Evolutionary conservation across 2,888 invertebrate genomes (phyloP).

Genomic region (Zele albiditarsus): DNA sequence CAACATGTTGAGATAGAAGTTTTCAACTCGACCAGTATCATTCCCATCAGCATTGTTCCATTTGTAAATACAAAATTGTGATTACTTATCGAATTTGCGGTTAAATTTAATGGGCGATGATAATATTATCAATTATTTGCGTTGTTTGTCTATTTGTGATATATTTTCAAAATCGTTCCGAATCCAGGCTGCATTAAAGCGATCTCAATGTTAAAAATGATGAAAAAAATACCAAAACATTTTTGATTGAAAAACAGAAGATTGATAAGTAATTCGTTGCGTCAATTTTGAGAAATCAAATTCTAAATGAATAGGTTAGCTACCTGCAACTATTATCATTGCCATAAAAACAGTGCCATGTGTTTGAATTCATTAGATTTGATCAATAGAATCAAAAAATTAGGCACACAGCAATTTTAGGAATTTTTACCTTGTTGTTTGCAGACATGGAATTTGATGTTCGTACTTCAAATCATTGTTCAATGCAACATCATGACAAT

Average conservation of each 20-base stretch:
- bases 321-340: not conserved
- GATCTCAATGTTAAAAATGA: not conserved
- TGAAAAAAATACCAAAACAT: not conserved
- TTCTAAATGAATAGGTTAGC: no score
- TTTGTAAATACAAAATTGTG: not conserved
- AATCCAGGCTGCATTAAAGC: conserved; percentile 46
- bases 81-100: not conserved
- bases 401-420: conserved; percentile 16
- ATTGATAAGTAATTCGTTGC: not conserved
- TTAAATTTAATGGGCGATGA: not conserved
- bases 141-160: not conserved
- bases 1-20: not conserved
- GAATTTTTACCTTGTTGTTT: conserved; percentile 45
- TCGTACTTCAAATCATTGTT: conserved; percentile 36
- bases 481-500: conserved; percentile 32
- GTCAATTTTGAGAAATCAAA: no score
- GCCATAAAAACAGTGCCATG: not conserved
- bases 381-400: not conserved
- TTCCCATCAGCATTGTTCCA: not conserved
- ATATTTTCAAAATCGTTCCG: conserved; percentile 20
- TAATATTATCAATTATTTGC: not conserved
- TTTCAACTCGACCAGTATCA: not conserved
- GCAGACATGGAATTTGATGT: conserved; percentile 48
- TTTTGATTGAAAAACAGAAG: not conserved
- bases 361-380: not conserved